Evolutionary conservation across 1,140 invertebrate genomes (phyloP).

Genomic region (Cheumatopsyche charites): DNA sequence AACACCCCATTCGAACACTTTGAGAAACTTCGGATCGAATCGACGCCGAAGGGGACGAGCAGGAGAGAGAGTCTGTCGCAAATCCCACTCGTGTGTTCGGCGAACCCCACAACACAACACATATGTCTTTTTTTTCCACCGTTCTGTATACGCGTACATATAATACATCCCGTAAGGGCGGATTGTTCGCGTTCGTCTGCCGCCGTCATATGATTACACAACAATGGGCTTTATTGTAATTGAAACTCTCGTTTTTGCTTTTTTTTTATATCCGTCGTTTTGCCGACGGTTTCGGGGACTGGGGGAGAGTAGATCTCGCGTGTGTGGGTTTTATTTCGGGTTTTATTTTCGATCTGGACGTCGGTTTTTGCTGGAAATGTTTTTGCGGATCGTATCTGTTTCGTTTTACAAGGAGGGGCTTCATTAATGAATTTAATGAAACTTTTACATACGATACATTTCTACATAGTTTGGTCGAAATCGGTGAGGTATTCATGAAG

Average conservation of each 20-base stretch:
- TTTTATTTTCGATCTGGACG: too few species aligned
- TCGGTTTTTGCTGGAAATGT: too few species aligned
- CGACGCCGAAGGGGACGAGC: background rate
- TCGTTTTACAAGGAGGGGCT: too few species aligned
- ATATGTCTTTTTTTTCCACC: conserved; percentile 45
- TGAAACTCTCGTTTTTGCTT: conserved; percentile 46
- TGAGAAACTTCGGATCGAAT: background rate
- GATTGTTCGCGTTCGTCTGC: conserved; percentile 41
- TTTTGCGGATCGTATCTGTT: too few species aligned
- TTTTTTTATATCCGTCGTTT: background rate
- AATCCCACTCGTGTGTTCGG: conserved; percentile 30
- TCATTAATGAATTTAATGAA: too few species aligned
- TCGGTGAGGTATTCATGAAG: too few species aligned
- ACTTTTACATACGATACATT: too few species aligned
- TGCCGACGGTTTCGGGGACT: background rate
- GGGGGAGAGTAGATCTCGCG: too few species aligned
- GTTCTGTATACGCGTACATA: conserved; percentile 5
- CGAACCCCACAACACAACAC: conserved; percentile 32
- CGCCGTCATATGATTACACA: conserved; percentile 48
- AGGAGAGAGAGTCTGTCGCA: background rate
- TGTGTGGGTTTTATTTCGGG: too few species aligned
- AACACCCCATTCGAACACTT: background rate
- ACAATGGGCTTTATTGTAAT: conserved; percentile 49
- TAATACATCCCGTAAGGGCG: conserved; percentile 38
- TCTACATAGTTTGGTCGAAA: too few species aligned